Conservation (phyloP, 2,888 invertebrate species). For the Aspidapion aeneum region DNA sequence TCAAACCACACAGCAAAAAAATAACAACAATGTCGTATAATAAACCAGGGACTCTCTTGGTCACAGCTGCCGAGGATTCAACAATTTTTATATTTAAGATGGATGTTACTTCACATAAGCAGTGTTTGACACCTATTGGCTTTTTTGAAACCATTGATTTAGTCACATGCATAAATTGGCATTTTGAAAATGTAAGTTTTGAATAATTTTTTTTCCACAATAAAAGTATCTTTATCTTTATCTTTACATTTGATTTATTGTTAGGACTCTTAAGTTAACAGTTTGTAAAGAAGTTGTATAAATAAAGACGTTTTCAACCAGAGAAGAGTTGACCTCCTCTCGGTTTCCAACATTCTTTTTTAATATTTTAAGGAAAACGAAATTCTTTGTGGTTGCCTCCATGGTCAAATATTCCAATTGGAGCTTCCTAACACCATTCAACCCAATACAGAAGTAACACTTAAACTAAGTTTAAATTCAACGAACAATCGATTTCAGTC, state of each 20-base stretch:
- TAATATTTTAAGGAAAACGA: conserved; percentile 41
- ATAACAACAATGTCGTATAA: conserved; percentile 63
- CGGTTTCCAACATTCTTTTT: no score
- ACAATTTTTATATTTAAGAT: conserved; percentile 67
- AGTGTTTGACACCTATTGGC: conserved; percentile 60
- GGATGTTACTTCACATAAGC: conserved; percentile 36
- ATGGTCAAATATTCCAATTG: conserved; percentile 55
- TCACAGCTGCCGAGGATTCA: conserved; percentile 64
- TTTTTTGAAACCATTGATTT: conserved; percentile 61
- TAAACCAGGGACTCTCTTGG: conserved; percentile 53
- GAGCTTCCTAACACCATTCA: conserved; percentile 48
- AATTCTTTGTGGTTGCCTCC: conserved; percentile 53
- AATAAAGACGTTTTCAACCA: no score
- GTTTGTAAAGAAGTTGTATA: no score
- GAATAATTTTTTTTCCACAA: no score
- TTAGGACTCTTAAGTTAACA: no score
- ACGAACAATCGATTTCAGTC: conserved; percentile 52
- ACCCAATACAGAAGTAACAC: conserved; percentile 49
- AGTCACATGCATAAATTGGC: conserved; percentile 65
- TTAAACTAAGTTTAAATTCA: conserved; percentile 42
- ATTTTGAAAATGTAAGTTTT: conserved; percentile 27
- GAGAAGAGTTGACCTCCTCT: no score
- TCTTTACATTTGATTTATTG: no score
- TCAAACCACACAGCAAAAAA: conserved; percentile 65
- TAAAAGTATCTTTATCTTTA: no score